These are phyloP conservation scores for Pantala flavescens DNA, from an alignment of 1,140 invertebrate species.

Conservation along the genomic window DNA sequence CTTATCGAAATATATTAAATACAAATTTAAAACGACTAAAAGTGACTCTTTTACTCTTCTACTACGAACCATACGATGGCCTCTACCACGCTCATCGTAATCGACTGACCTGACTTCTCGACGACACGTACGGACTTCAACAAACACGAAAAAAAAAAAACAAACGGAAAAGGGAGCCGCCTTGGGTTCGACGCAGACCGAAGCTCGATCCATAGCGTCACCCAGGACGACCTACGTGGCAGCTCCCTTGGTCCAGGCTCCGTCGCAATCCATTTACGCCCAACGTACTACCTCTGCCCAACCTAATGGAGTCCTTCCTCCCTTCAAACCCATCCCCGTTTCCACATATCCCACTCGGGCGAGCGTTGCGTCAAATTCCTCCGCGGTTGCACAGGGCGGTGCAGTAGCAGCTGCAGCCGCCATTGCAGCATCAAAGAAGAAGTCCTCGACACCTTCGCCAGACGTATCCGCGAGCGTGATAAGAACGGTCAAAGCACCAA, in stretches of 20 bases:
- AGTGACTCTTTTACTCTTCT: too few relatives aligned
- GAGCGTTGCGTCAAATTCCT: constrained; percentile 29
- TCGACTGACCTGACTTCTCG: too few relatives aligned
- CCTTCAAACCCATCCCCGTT: constrained; percentile 62
- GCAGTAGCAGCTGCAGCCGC: constrained; percentile 12
- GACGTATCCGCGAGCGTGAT: background rate
- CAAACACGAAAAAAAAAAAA: too few relatives aligned
- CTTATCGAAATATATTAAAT: too few relatives aligned
- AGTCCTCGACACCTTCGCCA: constrained; percentile 24
- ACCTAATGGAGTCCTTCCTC: constrained; percentile 38
- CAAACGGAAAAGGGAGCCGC: too few relatives aligned
- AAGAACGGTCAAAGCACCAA: background rate
- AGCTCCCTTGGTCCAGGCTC: constrained; percentile 12
- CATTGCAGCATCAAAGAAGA: background rate
- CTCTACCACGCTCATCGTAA: too few relatives aligned
- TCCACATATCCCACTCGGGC: constrained; percentile 37
- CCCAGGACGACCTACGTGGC: background rate
- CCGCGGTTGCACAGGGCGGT: constrained; percentile 17
- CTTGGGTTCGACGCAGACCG: background rate
- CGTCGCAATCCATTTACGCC: too few relatives aligned
- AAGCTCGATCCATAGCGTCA: constrained; percentile 26
- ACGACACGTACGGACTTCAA: too few relatives aligned
- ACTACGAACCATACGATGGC: too few relatives aligned
- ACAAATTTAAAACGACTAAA: too few relatives aligned
- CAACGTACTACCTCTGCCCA: too few relatives aligned